These are phyloP conservation scores for Panopea generosa DNA, from an alignment of 2,888 invertebrate species.

Conservation along the genomic window DNA sequence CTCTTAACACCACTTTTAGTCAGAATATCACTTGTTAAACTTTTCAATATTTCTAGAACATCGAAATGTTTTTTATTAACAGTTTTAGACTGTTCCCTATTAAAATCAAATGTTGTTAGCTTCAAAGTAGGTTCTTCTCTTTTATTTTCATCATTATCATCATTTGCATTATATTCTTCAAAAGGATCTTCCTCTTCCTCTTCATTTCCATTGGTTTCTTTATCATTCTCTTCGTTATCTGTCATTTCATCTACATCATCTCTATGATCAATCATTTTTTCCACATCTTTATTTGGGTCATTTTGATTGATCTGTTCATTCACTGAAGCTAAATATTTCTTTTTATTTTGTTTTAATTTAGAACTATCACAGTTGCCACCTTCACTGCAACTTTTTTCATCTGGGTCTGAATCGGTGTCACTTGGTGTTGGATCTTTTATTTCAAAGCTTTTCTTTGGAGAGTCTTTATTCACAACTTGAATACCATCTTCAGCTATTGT, in stretches of 20 bases:
- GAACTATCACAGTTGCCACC: constrained; percentile 9
- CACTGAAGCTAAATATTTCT: constrained; percentile 9
- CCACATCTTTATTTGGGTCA: no score
- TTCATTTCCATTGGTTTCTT: no score
- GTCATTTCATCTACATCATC: constrained; percentile 16
- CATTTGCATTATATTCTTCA: constrained; percentile 7
- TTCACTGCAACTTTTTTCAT: constrained; percentile 18
- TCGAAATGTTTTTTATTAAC: constrained; percentile 27
- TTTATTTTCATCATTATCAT: constrained; percentile 12
- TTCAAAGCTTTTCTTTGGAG: neutral
- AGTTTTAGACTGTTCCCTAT: neutral
- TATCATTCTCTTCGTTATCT: constrained; percentile 20
- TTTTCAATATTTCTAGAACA: constrained; percentile 38
- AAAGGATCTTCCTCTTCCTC: constrained; percentile 14
- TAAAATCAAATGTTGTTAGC: neutral
- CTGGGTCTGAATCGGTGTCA: constrained; percentile 4
- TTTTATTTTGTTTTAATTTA: constrained; percentile 2
- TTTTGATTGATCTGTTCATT: constrained; percentile 14
- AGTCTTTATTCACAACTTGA: constrained; percentile 11
- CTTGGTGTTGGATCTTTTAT: neutral
- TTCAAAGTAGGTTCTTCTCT: neutral
- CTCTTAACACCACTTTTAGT: constrained; percentile 28
- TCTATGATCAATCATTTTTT: neutral
- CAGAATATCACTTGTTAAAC: constrained; percentile 53
- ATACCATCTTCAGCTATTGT: constrained; percentile 15